These are phyloP conservation scores for Ptilonorhynchus violaceus DNA, from an alignment of 2,113 vertebrate species.

Conservation along the genomic window DNA sequence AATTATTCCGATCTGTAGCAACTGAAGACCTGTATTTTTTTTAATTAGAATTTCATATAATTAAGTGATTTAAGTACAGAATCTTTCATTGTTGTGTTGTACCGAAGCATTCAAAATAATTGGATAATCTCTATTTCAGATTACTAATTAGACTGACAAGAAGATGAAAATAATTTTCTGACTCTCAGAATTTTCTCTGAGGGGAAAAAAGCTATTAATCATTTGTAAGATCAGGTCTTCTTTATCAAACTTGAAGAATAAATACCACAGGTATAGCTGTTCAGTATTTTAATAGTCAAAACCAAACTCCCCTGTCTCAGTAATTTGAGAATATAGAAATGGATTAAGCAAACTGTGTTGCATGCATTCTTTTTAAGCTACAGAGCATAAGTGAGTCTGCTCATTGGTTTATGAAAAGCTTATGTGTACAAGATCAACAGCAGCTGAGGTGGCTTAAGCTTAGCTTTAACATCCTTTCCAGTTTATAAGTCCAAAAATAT, in stretches of 20 bases:
- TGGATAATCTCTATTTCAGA: slow-evolving; percentile 23
- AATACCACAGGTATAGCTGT: background rate
- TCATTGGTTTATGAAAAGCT: background rate
- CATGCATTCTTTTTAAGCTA: background rate
- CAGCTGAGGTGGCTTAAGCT: background rate
- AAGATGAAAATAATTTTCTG: slow-evolving; percentile 5
- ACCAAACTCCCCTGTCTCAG: background rate
- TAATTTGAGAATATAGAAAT: background rate
- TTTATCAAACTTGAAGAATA: background rate
- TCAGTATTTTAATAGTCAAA: background rate
- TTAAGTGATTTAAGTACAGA: background rate
- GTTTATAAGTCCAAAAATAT: background rate
- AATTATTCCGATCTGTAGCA: background rate
- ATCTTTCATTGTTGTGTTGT: background rate
- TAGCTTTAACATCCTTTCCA: background rate
- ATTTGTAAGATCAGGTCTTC: background rate
- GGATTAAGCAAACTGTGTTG: background rate
- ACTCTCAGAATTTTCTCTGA: background rate
- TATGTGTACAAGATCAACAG: background rate
- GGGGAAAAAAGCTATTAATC: background rate
- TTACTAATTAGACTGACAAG: background rate
- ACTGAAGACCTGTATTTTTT: background rate
- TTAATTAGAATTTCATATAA: background rate
- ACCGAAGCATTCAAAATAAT: background rate
- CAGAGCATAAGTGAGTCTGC: background rate